Conservation (phyloP, 2,888 invertebrate species). For the Eupithecia subumbrata region DNA sequence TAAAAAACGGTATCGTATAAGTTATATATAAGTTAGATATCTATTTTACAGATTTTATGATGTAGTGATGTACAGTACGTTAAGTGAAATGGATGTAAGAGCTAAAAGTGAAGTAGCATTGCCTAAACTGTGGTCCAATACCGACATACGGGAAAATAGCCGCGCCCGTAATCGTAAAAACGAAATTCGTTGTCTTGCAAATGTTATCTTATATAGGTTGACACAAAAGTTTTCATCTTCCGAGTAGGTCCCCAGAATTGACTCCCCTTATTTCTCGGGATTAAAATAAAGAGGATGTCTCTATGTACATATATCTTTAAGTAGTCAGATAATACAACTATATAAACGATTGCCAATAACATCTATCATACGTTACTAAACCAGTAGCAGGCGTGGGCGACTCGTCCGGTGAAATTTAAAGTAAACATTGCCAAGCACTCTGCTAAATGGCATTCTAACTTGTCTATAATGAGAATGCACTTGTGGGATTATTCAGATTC, state of each 20-base stretch:
- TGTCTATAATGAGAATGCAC: conserved; percentile 14
- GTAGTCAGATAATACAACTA: not conserved
- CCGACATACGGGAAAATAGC: too few species aligned
- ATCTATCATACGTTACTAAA: conserved; percentile 29
- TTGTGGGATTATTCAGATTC: conserved; percentile 7
- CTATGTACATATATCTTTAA: not conserved
- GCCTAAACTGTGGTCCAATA: too few species aligned
- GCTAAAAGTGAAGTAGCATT: too few species aligned
- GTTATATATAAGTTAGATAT: too few species aligned
- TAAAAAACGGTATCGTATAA: too few species aligned
- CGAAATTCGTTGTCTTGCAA: too few species aligned
- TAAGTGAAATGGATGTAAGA: too few species aligned
- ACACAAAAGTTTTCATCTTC: not conserved
- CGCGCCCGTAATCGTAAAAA: too few species aligned
- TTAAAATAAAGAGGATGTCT: not conserved
- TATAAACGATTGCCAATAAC: conserved; percentile 31
- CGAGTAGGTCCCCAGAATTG: not conserved
- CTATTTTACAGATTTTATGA: too few species aligned
- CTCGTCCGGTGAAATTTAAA: conserved; percentile 72
- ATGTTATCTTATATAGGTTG: not conserved
- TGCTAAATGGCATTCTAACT: conserved; percentile 33
- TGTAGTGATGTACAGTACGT: too few species aligned
- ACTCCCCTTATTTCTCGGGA: not conserved
- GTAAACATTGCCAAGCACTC: conserved; percentile 55
- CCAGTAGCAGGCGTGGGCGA: conserved; percentile 58